phyloP scores from a whole-genome alignment of 2,113 vertebrate genomes.

The Notarius quadriscutis region DNA sequence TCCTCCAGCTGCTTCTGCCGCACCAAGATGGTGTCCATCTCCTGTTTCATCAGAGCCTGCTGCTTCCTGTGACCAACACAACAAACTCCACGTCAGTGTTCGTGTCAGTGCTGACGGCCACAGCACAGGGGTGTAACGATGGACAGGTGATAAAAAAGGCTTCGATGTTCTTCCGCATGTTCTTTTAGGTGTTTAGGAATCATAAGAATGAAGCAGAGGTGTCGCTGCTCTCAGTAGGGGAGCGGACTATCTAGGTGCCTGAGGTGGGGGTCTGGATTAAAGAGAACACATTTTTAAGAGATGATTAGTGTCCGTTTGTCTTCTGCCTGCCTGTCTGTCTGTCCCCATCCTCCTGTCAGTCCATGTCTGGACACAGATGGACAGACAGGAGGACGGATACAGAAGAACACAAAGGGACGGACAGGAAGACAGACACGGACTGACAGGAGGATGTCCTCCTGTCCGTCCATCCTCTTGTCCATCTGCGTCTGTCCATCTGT shows the following conservation, averaged over 20 bases:
- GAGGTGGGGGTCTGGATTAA: not conserved
- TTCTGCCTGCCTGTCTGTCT: not conserved
- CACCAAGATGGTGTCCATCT: conserved; percentile 89
- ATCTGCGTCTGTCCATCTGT: not conserved
- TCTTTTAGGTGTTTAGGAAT: not conserved
- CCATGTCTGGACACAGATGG: no score
- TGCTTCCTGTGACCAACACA: conserved; percentile 78
- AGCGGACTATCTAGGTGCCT: not conserved
- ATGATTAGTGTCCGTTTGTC: not conserved
- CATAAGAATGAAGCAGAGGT: not conserved
- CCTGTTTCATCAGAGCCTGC: conserved; percentile 88
- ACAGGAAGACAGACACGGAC: no score
- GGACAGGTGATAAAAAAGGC: no score
- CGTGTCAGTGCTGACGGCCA: not conserved
- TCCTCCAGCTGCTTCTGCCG: conserved; percentile 93
- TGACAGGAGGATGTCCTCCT: no score
- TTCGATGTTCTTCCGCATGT: no score
- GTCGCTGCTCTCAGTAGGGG: not conserved
- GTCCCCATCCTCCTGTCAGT: no score
- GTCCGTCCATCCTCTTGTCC: no score
- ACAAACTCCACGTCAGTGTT: not conserved
- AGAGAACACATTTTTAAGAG: not conserved
- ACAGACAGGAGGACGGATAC: no score
- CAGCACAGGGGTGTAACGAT: no score
- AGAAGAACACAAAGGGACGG: no score